These are phyloP conservation scores for Adineta ricciae DNA, from an alignment of 2,888 invertebrate genomes.

Conservation along the genomic window DNA sequence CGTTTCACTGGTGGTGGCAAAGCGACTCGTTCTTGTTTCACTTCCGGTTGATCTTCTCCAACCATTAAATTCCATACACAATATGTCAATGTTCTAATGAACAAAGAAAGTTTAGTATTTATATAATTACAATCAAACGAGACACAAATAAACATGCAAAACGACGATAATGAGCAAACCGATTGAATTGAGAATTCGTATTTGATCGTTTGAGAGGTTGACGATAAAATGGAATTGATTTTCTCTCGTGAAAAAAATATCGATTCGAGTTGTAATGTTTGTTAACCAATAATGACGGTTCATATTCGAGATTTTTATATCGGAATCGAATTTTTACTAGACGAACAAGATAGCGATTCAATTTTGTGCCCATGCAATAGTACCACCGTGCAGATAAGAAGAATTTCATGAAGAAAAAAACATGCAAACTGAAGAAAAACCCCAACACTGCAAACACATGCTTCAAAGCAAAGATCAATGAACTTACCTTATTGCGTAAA, in stretches of 20 bases:
- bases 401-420: background rate
- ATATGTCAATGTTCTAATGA: background rate
- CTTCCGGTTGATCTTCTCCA: background rate
- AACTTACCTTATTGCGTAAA: background rate
- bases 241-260: background rate
- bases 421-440: constrained; percentile 20
- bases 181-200: background rate
- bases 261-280: background rate
- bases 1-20: constrained; percentile 2
- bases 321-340: background rate
- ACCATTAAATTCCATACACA: background rate
- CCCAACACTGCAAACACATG: background rate
- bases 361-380: background rate
- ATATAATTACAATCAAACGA: too few species aligned
- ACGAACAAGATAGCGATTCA: background rate
- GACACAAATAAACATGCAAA: background rate
- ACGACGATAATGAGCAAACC: background rate
- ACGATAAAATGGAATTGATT: background rate
- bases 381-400: background rate
- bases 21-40: background rate
- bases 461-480: background rate
- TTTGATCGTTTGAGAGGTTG: background rate
- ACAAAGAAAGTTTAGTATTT: background rate
- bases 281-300: background rate
- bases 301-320: background rate